These are phyloP conservation scores for Paramuricea clavata DNA, from an alignment of 92 coral and sea anemone genomes.

Conservation along the genomic window DNA sequence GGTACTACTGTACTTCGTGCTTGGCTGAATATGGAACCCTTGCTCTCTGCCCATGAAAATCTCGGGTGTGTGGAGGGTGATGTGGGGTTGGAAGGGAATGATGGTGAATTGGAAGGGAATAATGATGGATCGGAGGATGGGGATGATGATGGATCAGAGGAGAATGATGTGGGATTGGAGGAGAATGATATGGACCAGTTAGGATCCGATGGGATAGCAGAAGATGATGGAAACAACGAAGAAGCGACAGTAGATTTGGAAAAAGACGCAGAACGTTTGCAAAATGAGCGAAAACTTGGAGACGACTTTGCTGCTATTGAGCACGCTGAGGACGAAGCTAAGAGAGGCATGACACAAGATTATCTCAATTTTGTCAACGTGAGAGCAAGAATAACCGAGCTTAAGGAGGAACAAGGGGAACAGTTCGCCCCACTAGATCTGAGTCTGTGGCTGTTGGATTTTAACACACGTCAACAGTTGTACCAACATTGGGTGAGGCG, in stretches of 20 bases:
- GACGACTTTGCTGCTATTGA: conserved; percentile 64
- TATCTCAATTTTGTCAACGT: conserved; percentile 36
- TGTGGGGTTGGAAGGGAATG: neutral
- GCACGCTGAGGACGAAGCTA: conserved; percentile 16
- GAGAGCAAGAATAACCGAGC: neutral
- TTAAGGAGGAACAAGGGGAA: neutral
- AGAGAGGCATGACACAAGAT: conserved; percentile 26
- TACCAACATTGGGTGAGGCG: conserved; percentile 78
- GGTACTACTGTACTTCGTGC: conserved; percentile 39
- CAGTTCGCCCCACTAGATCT: neutral
- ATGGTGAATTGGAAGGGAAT: conserved; percentile 4
- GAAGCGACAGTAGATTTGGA: conserved; percentile 74
- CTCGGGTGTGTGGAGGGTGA: neutral
- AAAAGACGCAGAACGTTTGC: conserved; percentile 76
- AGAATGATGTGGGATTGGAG: neutral
- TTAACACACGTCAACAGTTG: conserved; percentile 66
- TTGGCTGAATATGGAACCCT: conserved; percentile 41
- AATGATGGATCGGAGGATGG: neutral
- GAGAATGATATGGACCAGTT: neutral
- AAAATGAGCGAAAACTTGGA: conserved; percentile 70
- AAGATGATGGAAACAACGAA: conserved; percentile 30
- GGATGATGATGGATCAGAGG: neutral
- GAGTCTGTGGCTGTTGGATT: conserved; percentile 22
- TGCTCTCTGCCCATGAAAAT: conserved; percentile 22
- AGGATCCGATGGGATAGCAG: neutral